phyloP scores from a whole-genome alignment of 2,113 vertebrate species.

The Oncorhynchus tshawytscha region DNA sequence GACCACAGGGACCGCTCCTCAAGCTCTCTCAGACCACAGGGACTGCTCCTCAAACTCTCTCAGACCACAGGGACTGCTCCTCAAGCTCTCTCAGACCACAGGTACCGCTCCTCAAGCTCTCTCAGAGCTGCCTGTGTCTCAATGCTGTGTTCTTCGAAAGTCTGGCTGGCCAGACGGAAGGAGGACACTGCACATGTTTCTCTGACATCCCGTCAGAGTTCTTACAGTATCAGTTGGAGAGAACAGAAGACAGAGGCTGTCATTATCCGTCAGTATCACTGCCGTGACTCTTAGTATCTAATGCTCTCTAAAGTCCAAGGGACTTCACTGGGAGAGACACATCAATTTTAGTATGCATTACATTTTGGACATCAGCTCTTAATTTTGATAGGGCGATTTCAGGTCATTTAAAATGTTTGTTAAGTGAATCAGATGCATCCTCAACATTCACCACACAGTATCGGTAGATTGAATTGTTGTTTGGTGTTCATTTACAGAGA shows the following conservation, averaged over 20 bases:
- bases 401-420: slow-evolving; percentile 2
- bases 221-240: slow-evolving; percentile 1
- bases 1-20: neutral
- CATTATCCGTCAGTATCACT: neutral
- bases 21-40: slow-evolving; percentile 1
- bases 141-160: neutral
- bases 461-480: too few species aligned
- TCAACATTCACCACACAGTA: neutral
- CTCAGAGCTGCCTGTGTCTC: neutral
- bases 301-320: neutral
- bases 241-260: neutral
- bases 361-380: neutral
- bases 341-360: neutral
- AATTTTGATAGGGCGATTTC: neutral
- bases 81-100: slow-evolving; percentile 4
- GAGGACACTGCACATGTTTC: slow-evolving; percentile 19
- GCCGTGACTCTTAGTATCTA: neutral
- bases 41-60: too few species aligned
- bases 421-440: neutral
- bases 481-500: neutral
- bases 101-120: slow-evolving; percentile 17
- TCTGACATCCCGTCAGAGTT: slow-evolving; percentile 4
- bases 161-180: slow-evolving; percentile 19
- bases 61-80: slow-evolving; percentile 27
- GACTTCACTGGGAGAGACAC: neutral